Evolutionary conservation across 1,140 invertebrate species (phyloP).

Genomic region (Drosophila pectinifera): DNA sequence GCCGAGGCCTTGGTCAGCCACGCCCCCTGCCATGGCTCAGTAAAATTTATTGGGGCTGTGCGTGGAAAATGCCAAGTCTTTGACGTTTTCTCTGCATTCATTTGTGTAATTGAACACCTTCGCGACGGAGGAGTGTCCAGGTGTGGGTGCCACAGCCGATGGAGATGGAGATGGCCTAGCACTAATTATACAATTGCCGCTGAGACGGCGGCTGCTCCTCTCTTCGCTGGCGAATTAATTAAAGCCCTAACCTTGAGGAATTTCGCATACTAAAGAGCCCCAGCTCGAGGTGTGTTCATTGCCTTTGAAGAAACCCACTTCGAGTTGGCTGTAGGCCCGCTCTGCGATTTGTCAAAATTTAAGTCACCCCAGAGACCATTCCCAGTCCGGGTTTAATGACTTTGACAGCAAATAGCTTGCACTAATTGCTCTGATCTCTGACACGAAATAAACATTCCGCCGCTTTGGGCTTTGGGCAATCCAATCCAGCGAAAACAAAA

Average conservation of each 20-base stretch:
- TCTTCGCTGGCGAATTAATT: conserved; percentile 53
- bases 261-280: conserved; percentile 57
- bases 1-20: conserved; percentile 11
- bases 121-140: conserved; percentile 19
- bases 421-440: conserved; percentile 59
- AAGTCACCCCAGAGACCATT: conserved; percentile 40
- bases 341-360: conserved; percentile 55
- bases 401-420: conserved; percentile 58
- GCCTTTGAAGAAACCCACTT: conserved; percentile 27
- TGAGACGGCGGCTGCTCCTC: conserved; percentile 46
- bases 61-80: conserved; percentile 44
- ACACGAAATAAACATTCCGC: conserved; percentile 40
- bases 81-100: conserved; percentile 42
- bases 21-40: conserved; percentile 43
- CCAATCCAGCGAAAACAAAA: conserved; percentile 1
- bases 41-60: conserved; percentile 42
- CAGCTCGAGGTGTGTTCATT: conserved; percentile 33
- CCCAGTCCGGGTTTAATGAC: conserved; percentile 29
- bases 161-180: conserved; percentile 30
- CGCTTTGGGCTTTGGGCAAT: conserved; percentile 2
- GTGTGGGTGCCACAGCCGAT: conserved; percentile 10
- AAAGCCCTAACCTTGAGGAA: conserved; percentile 48
- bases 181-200: conserved; percentile 59
- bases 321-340: conserved; percentile 15
- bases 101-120: conserved; percentile 60